Percentiles rank a stretch among this genome's conserved stretches.
These are phyloP conservation scores for Acanthosoma haemorrhoidale DNA, from an alignment of 2,888 invertebrate genomes.

Conservation along the genomic window DNA sequence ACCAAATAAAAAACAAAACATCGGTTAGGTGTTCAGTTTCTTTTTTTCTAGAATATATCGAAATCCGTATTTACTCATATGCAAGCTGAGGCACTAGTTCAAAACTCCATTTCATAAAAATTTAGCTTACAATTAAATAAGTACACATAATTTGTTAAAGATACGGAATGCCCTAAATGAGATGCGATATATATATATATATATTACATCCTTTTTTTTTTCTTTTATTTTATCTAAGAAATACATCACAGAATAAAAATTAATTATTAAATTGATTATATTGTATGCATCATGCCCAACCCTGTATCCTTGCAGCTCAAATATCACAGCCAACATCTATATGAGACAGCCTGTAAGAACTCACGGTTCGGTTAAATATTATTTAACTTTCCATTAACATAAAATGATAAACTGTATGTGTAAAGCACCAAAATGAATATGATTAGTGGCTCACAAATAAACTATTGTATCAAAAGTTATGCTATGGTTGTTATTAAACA, in stretches of 20 bases:
- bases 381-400: background rate
- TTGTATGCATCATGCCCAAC: slow-evolving; percentile 16
- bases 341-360: slow-evolving; percentile 15
- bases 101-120: background rate
- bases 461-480: no score
- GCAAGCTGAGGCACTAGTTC: slow-evolving; percentile 31
- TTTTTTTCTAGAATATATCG: background rate
- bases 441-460: no score
- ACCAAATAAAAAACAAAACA: background rate
- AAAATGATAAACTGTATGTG: background rate
- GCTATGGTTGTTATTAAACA: no score
- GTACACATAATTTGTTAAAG: background rate
- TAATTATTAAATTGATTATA: slow-evolving; percentile 26
- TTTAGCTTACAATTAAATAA: slow-evolving; percentile 4
- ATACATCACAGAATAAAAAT: slow-evolving; percentile 32
- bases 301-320: slow-evolving; percentile 30
- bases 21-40: slow-evolving; percentile 19
- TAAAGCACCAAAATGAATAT: slow-evolving; percentile 14
- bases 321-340: slow-evolving; percentile 30
- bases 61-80: slow-evolving; percentile 38
- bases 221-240: slow-evolving; percentile 15
- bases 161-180: slow-evolving; percentile 1
- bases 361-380: slow-evolving; percentile 9
- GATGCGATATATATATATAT: background rate
- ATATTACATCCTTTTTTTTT: background rate